These are phyloP conservation scores for Adineta ricciae DNA, from an alignment of 2,888 invertebrate genomes.

Conservation along the genomic window DNA sequence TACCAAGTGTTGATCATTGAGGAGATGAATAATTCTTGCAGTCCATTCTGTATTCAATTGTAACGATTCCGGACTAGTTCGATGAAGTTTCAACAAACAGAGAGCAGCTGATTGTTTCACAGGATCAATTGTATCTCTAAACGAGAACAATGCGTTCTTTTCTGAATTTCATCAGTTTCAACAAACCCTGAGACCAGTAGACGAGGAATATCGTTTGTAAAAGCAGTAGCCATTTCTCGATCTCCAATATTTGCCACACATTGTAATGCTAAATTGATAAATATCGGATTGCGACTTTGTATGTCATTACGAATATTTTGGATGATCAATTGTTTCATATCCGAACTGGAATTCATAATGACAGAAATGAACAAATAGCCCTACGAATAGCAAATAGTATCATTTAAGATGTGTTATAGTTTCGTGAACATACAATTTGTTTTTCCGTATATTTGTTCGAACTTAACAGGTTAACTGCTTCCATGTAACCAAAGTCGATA, in stretches of 20 bases:
- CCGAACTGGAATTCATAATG: slow-evolving; percentile 93
- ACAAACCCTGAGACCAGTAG: slow-evolving; percentile 83
- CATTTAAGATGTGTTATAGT: slow-evolving; percentile 25
- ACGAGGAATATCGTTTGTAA: slow-evolving; percentile 93
- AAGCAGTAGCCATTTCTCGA: slow-evolving; percentile 98
- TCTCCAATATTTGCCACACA: slow-evolving; percentile 99
- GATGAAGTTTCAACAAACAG: slow-evolving; percentile 79
- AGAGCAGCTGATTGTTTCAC: slow-evolving; percentile 98
- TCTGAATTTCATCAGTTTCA: neutral
- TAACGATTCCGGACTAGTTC: slow-evolving; percentile 88
- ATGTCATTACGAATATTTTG: slow-evolving; percentile 98
- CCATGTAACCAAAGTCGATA: slow-evolving; percentile 99
- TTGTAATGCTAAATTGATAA: slow-evolving; percentile 92
- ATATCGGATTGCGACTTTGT: slow-evolving; percentile 81
- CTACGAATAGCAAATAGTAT: slow-evolving; percentile 53
- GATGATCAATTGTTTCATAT: slow-evolving; percentile 93
- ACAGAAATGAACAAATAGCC: slow-evolving; percentile 99
- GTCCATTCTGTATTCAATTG: slow-evolving; percentile 83
- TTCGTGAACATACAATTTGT: slow-evolving; percentile 66
- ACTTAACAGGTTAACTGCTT: slow-evolving; percentile 94
- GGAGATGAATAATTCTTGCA: slow-evolving; percentile 90
- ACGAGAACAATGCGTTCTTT: neutral
- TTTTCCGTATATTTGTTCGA: slow-evolving; percentile 99
- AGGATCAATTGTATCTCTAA: slow-evolving; percentile 84
- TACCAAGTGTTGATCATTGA: slow-evolving; percentile 92